Base-by-base conservation (phyloP, 2,113 vertebrate genomes). In the Melanostigma gelatinosum region DNA sequence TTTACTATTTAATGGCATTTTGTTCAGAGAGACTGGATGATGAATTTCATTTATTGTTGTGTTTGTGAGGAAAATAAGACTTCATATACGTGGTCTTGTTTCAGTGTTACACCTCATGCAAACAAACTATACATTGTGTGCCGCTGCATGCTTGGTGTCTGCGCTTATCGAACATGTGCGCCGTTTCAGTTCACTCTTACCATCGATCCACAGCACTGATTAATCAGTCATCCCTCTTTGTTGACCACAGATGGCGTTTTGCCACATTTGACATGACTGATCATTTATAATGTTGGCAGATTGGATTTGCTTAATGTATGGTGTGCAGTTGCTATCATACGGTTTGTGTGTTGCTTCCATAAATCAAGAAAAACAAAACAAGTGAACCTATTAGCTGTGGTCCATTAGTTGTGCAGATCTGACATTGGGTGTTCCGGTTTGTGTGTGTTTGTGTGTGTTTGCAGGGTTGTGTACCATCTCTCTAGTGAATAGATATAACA, bases 381-480 rank as follows among this genome's bases (percentile, higher is more conserved):
- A 65, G 72, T 72, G 79, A 84, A 86, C 57, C 66, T 63, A 82
- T 80, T 86, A 87, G 72, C 73, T 27, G 46, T 78, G 84, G 72
- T 48, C 62, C 75, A 77, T 88, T 83, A 72, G 22, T 68, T 18
- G 71, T 84, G 61, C 27, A 50, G 57, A 68, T 73, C 15, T 88
- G 64, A 77, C 60, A 74, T 42, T 36, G 68, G n/a, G 34, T 75
- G 38, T 85, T 52, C 48, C 2, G 10, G 71, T 73, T 55, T 77
- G 57, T 57, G 62, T 72, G 69, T 29, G 29, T 29, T 2, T 29
- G 29, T 29, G 29, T 52, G 3, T 72, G 50, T 62, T 18, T 81
- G 32, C 8, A 36, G 57, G 52, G 60, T 22, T 60, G 57, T 61
- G 38, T 68, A 27, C 48, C 69, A 40, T 78, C 54, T 76, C 65